phyloP scores from a whole-genome alignment of 2,888 invertebrate genomes.

The Syrphus vitripennis region DNA sequence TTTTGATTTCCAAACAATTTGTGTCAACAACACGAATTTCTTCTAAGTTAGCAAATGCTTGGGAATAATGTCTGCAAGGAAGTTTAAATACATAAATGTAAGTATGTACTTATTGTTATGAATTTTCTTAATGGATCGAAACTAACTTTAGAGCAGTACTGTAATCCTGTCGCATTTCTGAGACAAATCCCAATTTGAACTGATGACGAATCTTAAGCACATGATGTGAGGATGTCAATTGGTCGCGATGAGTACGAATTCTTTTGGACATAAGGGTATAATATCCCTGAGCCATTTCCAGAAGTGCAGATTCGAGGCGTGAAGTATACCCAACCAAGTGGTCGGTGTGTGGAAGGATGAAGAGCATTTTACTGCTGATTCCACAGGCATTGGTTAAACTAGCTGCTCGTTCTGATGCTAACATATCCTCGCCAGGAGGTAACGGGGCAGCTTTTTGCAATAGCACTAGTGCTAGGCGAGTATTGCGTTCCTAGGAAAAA shows the following conservation, averaged over 20 bases:
- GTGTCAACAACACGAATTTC: slow-evolving; percentile 95
- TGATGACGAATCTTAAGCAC: slow-evolving; percentile 96
- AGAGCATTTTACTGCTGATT: slow-evolving; percentile 94
- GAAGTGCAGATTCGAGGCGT: slow-evolving; percentile 95
- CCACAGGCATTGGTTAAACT: slow-evolving; percentile 95
- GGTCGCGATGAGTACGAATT: slow-evolving; percentile 93
- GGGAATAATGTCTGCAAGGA: slow-evolving; percentile 87
- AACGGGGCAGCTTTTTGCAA: slow-evolving; percentile 92
- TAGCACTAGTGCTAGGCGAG: slow-evolving; percentile 92
- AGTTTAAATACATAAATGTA: background rate
- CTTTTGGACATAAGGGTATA: slow-evolving; percentile 94
- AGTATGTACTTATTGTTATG: background rate
- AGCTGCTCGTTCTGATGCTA: slow-evolving; percentile 94
- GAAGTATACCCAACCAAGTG: slow-evolving; percentile 89
- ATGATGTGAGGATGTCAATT: slow-evolving; percentile 94
- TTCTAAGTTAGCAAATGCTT: slow-evolving; percentile 94
- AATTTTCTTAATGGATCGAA: background rate
- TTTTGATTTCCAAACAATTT: slow-evolving; percentile 95
- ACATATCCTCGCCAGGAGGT: slow-evolving; percentile 90
- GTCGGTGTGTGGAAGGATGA: slow-evolving; percentile 95
- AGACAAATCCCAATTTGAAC: slow-evolving; percentile 97
- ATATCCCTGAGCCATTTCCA: slow-evolving; percentile 95
- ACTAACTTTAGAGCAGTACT: slow-evolving; percentile 90
- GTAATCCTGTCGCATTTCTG: slow-evolving; percentile 95
- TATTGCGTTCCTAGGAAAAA: slow-evolving; percentile 79